Base-by-base conservation (phyloP, 2,113 vertebrate genomes). In the Lampris incognitus region DNA sequence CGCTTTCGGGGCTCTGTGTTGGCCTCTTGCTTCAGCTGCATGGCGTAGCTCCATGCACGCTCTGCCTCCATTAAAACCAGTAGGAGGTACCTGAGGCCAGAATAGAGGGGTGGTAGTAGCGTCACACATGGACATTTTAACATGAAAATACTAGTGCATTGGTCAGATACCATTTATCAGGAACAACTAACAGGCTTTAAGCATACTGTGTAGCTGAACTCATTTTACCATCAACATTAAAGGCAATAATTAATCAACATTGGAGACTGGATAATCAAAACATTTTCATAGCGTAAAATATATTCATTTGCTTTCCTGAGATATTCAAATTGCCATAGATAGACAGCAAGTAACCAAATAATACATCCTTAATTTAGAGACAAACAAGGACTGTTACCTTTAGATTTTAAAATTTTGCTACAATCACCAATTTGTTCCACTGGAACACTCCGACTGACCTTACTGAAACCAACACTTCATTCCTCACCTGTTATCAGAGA, bases 11-110 rank as follows among this genome's bases (percentile, higher is more conserved):
- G 98, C 72, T 99, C 98, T 0, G 98, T 99, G 89, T 99, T 99
- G 10, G 98, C 98, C 72, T 99, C 98, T 89, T 98, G 97, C 69
- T 99, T 99, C 84, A 99, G 95, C 92, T 99, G 98, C 98, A 99
- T 99, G 87, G 98, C 96, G 0, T 99, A 99, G 83, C 98, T 98
- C 98, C 98, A 99, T 13, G 98, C 98, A 59, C 98, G 92, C 79
- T 99, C 98, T 0, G 98, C 97, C 77, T 99, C 97, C 96, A 99
- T 99, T 84, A 99, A 93, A 76, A 98, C 95, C 87, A 99, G 81
- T 78, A 99, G 88, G 75, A 99, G 91, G 48, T 98, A 98, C 74
- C 98, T 99, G 48, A 36, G 0, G 4, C 24, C 4, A 38, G n/a
- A 5, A n/a, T 9, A 2, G 37, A 1, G 8, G 2, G 5, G 3